These are phyloP conservation scores for Catocala fraxini DNA, from an alignment of 2,888 invertebrate species.

Conservation along the genomic window DNA sequence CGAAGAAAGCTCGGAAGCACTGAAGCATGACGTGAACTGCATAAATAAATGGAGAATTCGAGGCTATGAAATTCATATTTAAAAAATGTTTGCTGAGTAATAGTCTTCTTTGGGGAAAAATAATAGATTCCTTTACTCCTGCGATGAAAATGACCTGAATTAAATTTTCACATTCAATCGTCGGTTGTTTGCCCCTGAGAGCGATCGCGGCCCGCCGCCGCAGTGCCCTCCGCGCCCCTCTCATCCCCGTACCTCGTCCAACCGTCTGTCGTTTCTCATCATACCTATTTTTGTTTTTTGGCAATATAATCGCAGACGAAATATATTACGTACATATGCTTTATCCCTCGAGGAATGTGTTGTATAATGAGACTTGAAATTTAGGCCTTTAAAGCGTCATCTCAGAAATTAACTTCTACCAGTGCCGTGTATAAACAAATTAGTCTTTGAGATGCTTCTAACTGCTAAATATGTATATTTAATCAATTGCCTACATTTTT, in stretches of 20 bases:
- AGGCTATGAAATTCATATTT: constrained; percentile 53
- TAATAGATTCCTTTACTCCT: constrained; percentile 76
- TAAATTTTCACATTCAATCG: constrained; percentile 86
- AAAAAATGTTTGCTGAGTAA: constrained; percentile 72
- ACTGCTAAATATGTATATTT: too few species aligned
- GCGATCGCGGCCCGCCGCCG: constrained; percentile 68
- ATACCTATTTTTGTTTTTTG: constrained; percentile 63
- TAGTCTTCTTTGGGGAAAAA: constrained; percentile 73
- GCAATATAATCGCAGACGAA: constrained; percentile 43
- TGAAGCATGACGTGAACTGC: constrained; percentile 50
- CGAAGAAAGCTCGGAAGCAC: constrained; percentile 30
- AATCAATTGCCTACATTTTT: too few species aligned
- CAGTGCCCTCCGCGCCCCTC: constrained; percentile 44
- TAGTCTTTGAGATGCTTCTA: too few species aligned
- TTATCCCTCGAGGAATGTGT: constrained; percentile 11
- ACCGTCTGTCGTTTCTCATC: constrained; percentile 64
- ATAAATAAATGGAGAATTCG: constrained; percentile 51
- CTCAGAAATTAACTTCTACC: too few species aligned
- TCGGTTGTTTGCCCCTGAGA: constrained; percentile 79
- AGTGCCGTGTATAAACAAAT: too few species aligned
- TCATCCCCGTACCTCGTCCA: constrained; percentile 33
- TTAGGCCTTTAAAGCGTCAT: too few species aligned
- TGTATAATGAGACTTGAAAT: too few species aligned
- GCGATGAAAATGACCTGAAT: constrained; percentile 82
- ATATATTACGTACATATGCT: constrained; percentile 31